Evolutionary conservation across 2,888 invertebrate species (phyloP).

Genomic region (Sesamia inferens): DNA sequence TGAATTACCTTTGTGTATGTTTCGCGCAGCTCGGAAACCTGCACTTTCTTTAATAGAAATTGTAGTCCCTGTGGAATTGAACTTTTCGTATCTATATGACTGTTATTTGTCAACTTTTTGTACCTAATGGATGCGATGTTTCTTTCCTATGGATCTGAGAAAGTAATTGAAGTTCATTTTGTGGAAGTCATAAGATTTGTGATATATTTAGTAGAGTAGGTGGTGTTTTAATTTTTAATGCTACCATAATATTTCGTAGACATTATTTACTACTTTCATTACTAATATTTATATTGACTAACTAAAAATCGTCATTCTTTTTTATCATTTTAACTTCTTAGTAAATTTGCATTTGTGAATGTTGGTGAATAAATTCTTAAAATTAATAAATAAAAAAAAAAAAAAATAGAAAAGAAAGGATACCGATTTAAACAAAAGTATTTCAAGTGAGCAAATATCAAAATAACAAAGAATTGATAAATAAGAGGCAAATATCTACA

Average conservation of each 20-base stretch:
- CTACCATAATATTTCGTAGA: constrained; percentile 5
- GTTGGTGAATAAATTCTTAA: neutral
- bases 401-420: neutral
- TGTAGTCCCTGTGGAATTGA: constrained; percentile 65
- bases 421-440: neutral
- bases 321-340: neutral
- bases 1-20: constrained; percentile 68
- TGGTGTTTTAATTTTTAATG: constrained; percentile 26
- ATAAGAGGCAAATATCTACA: constrained; percentile 2
- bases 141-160: constrained; percentile 57
- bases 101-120: constrained; percentile 67
- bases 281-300: neutral
- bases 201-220: constrained; percentile 37
- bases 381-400: neutral
- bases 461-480: constrained; percentile 12
- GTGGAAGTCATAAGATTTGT: constrained; percentile 48
- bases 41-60: constrained; percentile 78
- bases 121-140: constrained; percentile 59
- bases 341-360: neutral
- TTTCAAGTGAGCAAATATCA: neutral
- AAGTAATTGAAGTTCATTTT: constrained; percentile 53
- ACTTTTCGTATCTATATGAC: constrained; percentile 63
- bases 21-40: constrained; percentile 67
- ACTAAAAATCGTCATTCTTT: neutral
- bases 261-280: neutral